Percentiles rank a stretch among this genome's conserved stretches.
These are phyloP conservation scores for Trichopria drosophilae DNA, from an alignment of 2,888 invertebrate genomes.

Conservation along the genomic window DNA sequence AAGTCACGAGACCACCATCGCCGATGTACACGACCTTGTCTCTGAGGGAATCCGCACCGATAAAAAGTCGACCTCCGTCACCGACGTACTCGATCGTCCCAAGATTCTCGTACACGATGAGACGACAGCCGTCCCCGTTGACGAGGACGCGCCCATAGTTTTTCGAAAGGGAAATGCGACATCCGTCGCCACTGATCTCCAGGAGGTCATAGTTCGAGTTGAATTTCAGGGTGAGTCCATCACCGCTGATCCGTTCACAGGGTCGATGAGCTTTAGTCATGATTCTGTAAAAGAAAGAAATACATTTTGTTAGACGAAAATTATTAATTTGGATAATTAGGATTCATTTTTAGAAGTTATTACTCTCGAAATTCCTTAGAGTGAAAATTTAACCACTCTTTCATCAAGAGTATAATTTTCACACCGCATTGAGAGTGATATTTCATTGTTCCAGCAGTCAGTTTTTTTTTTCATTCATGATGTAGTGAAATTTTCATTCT, in stretches of 20 bases:
- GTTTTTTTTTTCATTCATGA: no score
- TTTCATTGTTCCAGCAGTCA: no score
- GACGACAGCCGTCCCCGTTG: constrained; percentile 49
- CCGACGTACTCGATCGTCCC: constrained; percentile 49
- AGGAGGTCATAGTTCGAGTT: constrained; percentile 41
- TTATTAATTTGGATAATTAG: no score
- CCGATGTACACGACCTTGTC: constrained; percentile 45
- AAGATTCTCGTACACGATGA: constrained; percentile 43
- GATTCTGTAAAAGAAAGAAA: no score
- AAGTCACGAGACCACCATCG: constrained; percentile 42
- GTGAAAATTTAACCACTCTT: no score
- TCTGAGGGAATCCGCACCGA: constrained; percentile 40
- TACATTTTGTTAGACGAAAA: no score
- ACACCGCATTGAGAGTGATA: no score
- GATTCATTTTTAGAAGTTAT: no score
- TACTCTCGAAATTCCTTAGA: no score
- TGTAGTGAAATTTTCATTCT: no score
- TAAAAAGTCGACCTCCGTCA: constrained; percentile 46
- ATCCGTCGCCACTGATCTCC: constrained; percentile 49
- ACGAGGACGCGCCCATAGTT: constrained; percentile 46
- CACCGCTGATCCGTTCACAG: constrained; percentile 41
- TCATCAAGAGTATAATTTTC: no score
- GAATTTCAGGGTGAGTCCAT: constrained; percentile 43
- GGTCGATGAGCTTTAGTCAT: no score
- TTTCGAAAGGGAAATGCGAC: constrained; percentile 39